Percentiles rank a stretch among this genome's conserved stretches.
phyloP scores from a whole-genome alignment of 2,888 invertebrate species.

The Megastigmus dorsalis region DNA sequence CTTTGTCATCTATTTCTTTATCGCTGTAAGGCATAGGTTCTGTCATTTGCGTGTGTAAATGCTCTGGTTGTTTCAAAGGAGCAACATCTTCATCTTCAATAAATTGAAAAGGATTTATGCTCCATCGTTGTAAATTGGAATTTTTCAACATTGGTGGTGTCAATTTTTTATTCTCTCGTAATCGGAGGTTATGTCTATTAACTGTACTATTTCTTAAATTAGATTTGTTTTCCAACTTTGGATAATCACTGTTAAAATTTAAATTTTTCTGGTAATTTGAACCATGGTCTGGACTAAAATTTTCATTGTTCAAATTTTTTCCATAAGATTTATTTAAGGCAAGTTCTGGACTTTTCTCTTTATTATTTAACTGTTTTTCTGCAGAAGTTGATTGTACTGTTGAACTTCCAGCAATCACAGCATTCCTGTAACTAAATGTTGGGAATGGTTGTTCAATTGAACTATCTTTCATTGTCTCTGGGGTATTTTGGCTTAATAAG shows the following conservation, averaged over 20 bases:
- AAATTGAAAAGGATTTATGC: conserved; percentile 10
- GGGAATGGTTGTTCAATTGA: conserved; percentile 4
- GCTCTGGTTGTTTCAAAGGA: conserved; percentile 18
- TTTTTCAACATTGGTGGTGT: neutral
- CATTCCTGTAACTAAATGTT: conserved; percentile 4
- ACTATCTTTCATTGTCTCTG: too few relatives aligned
- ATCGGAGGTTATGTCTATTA: too few relatives aligned
- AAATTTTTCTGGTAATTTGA: neutral
- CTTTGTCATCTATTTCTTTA: conserved; percentile 45
- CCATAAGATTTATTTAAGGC: neutral
- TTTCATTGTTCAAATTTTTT: conserved; percentile 12
- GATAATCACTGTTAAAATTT: conserved; percentile 20
- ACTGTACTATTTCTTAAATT: neutral
- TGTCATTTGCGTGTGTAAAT: neutral
- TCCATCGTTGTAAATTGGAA: conserved; percentile 34
- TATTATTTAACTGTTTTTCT: neutral
- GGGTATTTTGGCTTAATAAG: neutral
- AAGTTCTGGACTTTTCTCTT: conserved; percentile 5
- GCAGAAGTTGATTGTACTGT: neutral
- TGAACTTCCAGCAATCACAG: neutral
- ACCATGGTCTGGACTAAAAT: conserved; percentile 3
- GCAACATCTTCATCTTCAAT: neutral
- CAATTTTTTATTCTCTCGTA: conserved; percentile 14
- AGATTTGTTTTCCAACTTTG: neutral
- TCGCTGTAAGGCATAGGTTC: conserved; percentile 36